These are phyloP conservation scores for Parnassius smintheus DNA, from an alignment of 2,888 invertebrate genomes.

Conservation along the genomic window DNA sequence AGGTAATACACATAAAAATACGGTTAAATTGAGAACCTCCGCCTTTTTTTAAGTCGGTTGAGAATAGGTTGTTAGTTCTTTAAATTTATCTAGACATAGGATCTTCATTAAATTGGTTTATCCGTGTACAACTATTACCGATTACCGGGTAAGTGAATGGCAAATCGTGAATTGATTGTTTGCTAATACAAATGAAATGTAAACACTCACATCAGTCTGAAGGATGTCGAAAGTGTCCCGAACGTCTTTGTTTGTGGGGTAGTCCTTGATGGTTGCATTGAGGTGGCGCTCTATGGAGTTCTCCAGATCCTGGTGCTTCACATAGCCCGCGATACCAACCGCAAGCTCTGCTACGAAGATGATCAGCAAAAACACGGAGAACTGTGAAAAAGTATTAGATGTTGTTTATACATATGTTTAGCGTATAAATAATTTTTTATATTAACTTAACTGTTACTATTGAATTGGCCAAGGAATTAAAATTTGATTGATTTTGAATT, in stretches of 20 bases:
- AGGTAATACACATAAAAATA: no score
- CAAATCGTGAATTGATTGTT: not conserved
- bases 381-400: conserved; percentile 67
- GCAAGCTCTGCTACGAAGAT: conserved; percentile 92
- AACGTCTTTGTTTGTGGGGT: conserved; percentile 82
- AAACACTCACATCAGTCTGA: conserved; percentile 90
- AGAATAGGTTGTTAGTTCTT: no score
- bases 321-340: conserved; percentile 91
- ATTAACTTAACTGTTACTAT: no score
- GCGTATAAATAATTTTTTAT: no score
- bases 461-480: no score
- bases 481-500: no score
- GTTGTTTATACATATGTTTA: no score
- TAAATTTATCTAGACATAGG: no score
- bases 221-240: conserved; percentile 90
- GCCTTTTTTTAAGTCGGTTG: no score
- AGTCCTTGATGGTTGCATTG: conserved; percentile 86
- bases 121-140: no score
- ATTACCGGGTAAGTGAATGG: not conserved
- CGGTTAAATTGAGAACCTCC: no score
- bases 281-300: conserved; percentile 85
- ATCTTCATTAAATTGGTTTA: no score
- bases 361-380: conserved; percentile 87
- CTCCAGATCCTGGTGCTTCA: conserved; percentile 86
- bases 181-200: conserved; percentile 4